phyloP scores from a whole-genome alignment of 2,797 vertebrate genomes.

The Sebastes hubbsi region DNA sequence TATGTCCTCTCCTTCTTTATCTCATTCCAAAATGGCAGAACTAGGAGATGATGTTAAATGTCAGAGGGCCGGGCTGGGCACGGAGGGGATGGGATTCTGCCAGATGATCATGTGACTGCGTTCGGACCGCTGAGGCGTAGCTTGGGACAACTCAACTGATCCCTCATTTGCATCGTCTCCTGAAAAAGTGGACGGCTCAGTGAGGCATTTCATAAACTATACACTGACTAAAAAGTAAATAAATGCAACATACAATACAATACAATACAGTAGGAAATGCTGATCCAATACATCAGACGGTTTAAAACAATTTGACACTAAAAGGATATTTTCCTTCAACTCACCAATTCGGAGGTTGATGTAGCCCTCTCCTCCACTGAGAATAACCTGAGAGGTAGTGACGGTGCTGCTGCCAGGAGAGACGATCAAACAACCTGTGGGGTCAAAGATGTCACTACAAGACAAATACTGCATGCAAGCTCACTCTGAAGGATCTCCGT shows the following conservation, averaged over 20 bases:
- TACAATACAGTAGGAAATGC: not conserved
- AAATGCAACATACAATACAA: not conserved
- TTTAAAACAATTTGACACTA: not conserved
- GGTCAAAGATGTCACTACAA: not conserved
- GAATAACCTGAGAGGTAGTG: constrained; percentile 79
- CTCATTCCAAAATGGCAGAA: not conserved
- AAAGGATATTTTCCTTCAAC: constrained; percentile 16
- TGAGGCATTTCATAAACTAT: not conserved
- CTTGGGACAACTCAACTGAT: constrained; percentile 67
- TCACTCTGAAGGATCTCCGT: not conserved
- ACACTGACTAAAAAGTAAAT: not conserved
- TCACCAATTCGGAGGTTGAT: constrained; percentile 89
- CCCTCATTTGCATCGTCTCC: constrained; percentile 85
- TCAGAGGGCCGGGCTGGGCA: constrained; percentile 79
- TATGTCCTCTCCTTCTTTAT: not conserved
- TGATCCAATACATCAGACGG: not conserved
- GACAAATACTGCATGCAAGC: not conserved
- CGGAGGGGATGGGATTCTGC: constrained; percentile 72
- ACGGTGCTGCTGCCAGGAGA: constrained; percentile 60
- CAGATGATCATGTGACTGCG: constrained; percentile 90
- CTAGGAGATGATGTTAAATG: not conserved
- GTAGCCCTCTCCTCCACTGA: constrained; percentile 90
- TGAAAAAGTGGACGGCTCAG: constrained; percentile 40
- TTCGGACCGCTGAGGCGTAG: constrained; percentile 81
- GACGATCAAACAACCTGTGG: constrained; percentile 77